phyloP scores from a whole-genome alignment of 2,113 vertebrate species.

The Sciurus niger region DNA sequence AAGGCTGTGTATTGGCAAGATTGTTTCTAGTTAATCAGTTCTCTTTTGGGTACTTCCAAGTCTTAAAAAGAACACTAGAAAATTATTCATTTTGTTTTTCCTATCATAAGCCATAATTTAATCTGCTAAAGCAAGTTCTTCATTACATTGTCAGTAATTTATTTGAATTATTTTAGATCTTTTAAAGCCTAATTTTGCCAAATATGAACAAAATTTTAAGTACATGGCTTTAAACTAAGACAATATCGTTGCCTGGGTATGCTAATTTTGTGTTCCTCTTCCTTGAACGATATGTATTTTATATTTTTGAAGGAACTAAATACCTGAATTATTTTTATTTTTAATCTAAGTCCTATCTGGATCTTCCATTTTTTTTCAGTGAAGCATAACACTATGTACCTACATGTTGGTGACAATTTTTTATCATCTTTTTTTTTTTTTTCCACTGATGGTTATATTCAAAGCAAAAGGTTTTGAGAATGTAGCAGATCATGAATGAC shows the following conservation, averaged over 20 bases:
- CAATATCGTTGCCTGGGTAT: slow-evolving; percentile 2
- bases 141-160: neutral
- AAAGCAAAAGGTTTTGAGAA: slow-evolving; percentile 17
- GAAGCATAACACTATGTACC: neutral
- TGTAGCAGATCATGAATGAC: neutral
- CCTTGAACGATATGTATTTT: slow-evolving; percentile 31
- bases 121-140: slow-evolving; percentile 18
- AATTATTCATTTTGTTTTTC: slow-evolving; percentile 31
- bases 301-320: slow-evolving; percentile 27
- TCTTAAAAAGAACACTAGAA: slow-evolving; percentile 4
- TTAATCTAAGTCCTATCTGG: neutral
- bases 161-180: slow-evolving; percentile 54
- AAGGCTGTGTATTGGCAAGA: neutral
- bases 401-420: neutral
- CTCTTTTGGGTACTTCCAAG: slow-evolving; percentile 1
- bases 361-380: slow-evolving; percentile 13
- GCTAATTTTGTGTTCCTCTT: neutral
- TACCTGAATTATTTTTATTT: slow-evolving; percentile 41
- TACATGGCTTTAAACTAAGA: slow-evolving; percentile 33
- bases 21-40: slow-evolving; percentile 18
- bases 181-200: neutral
- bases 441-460: neutral
- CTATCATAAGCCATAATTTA: neutral
- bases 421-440: neutral
- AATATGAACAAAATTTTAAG: slow-evolving; percentile 1